phyloP scores from a whole-genome alignment of 1,140 invertebrate species.

The Platyscapa corneri region DNA sequence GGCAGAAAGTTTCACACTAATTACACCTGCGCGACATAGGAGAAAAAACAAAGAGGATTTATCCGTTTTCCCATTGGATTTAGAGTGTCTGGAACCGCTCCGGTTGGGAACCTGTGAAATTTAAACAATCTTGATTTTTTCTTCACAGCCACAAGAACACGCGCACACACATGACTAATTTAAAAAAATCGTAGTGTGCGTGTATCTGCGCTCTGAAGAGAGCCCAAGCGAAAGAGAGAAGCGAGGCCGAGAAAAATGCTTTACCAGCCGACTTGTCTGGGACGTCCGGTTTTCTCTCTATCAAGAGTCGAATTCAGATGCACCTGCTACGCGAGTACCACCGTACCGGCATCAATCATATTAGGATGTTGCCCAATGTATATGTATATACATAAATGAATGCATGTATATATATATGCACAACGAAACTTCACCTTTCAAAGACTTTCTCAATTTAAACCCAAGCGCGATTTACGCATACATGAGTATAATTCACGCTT shows the following conservation, averaged over 20 bases:
- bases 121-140: conserved; percentile 16
- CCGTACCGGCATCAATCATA: conserved; percentile 31
- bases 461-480: not conserved
- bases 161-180: not conserved
- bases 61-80: not conserved
- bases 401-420: not conserved
- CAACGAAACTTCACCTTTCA: conserved; percentile 34
- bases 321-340: conserved; percentile 32
- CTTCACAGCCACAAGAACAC: no score
- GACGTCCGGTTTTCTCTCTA: conserved; percentile 38
- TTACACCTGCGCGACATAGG: not conserved
- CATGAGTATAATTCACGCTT: not conserved
- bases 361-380: conserved; percentile 42
- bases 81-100: not conserved
- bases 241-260: not conserved
- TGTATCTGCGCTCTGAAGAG: not conserved
- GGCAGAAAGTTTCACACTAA: conserved; percentile 17
- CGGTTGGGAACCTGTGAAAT: not conserved
- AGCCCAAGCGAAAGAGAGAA: not conserved
- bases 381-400: not conserved
- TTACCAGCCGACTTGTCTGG: conserved; percentile 21
- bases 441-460: conserved; percentile 43
- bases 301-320: conserved; percentile 47
- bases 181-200: not conserved
- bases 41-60: conserved; percentile 17